These are phyloP conservation scores for Atlantisia rogersi DNA, from an alignment of 2,113 vertebrate genomes.

Conservation along the genomic window DNA sequence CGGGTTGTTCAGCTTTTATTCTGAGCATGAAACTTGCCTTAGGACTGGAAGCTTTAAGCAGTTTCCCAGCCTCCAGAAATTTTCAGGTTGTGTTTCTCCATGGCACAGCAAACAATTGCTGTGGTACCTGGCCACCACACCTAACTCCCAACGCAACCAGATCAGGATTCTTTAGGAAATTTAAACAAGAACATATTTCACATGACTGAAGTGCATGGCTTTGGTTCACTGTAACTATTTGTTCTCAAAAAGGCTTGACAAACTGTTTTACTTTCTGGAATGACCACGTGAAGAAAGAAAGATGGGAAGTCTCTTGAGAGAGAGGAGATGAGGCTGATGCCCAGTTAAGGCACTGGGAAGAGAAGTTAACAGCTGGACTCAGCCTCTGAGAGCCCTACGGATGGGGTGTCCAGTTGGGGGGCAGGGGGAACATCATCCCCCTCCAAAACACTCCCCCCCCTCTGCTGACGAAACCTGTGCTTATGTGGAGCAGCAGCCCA, in stretches of 20 bases:
- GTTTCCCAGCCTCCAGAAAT: constrained; percentile 61
- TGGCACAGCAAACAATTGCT: constrained; percentile 40
- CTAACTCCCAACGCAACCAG: neutral
- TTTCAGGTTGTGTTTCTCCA: constrained; percentile 28
- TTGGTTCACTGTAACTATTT: neutral
- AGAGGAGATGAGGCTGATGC: neutral
- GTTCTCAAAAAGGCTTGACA: neutral
- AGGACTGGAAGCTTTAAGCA: constrained; percentile 62
- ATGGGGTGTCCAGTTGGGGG: neutral
- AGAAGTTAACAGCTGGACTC: neutral
- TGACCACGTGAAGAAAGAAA: neutral
- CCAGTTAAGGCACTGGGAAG: neutral
- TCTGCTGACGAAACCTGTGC: neutral
- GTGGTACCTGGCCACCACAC: neutral
- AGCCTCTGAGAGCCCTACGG: neutral
- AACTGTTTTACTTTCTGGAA: constrained; percentile 1
- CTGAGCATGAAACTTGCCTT: constrained; percentile 60
- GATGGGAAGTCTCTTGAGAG: neutral
- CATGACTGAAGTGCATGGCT: neutral
- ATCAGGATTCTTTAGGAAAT: neutral
- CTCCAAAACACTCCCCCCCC: neutral
- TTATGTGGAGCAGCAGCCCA: neutral
- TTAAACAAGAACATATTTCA: neutral
- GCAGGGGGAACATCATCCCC: neutral
- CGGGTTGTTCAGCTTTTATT: constrained; percentile 41